phyloP scores from a whole-genome alignment of 2,797 vertebrate genomes.

The Alfaro cultratus region DNA sequence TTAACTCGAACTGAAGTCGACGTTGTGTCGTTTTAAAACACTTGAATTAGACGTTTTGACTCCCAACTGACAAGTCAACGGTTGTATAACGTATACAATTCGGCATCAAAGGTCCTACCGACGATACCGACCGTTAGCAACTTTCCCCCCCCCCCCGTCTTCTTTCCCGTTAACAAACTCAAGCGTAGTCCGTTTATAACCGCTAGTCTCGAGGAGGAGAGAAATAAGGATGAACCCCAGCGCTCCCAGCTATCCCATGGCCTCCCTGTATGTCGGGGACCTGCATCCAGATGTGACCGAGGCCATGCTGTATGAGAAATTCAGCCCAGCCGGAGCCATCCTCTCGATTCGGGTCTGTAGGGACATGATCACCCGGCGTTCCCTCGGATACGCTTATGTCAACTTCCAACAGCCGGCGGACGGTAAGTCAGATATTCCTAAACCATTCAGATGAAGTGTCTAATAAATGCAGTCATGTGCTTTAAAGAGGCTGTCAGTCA shows the following conservation, averaged over 20 bases:
- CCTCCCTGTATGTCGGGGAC: constrained; percentile 91
- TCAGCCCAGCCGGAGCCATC: constrained; percentile 90
- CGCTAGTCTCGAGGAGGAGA: neutral
- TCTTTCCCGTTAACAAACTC: constrained; percentile 34
- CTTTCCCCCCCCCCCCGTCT: constrained; percentile 1
- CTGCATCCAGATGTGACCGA: constrained; percentile 90
- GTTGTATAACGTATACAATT: constrained; percentile 32
- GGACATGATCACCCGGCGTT: constrained; percentile 92
- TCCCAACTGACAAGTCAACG: constrained; percentile 41
- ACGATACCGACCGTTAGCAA: constrained; percentile 40
- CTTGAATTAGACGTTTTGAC: neutral
- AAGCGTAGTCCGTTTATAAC: constrained; percentile 23
- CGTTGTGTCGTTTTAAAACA: constrained; percentile 21
- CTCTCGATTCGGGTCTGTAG: constrained; percentile 92
- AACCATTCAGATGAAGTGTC: neutral
- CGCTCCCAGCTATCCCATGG: constrained; percentile 93
- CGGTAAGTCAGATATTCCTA: constrained; percentile 74
- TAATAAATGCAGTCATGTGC: neutral
- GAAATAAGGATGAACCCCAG: constrained; percentile 90
- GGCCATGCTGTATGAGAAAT: constrained; percentile 94
- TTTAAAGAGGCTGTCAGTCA: neutral
- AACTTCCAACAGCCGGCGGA: constrained; percentile 94
- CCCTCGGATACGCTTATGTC: constrained; percentile 91
- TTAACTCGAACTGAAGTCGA: neutral
- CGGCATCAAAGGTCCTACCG: constrained; percentile 20